Conservation (phyloP, 2,888 invertebrate species). For the Euplagia quadripunctaria region DNA sequence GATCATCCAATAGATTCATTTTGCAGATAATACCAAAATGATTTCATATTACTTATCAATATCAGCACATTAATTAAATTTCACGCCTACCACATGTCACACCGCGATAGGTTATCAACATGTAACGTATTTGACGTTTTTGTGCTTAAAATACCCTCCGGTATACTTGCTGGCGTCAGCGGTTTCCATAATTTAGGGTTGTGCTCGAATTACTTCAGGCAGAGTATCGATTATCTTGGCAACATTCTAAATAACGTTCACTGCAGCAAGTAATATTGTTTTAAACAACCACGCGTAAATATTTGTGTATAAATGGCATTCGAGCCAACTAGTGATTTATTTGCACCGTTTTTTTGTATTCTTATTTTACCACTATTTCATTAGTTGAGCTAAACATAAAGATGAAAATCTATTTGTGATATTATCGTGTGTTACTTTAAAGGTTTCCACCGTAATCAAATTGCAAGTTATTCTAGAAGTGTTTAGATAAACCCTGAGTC, state of each 20-base stretch:
- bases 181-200: neutral
- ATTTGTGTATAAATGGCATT: no score
- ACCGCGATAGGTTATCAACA: conserved; percentile 7
- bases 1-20: neutral
- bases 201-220: neutral
- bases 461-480: no score
- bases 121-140: conserved; percentile 20
- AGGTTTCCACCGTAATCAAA: no score
- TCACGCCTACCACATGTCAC: conserved; percentile 19
- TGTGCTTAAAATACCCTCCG: conserved; percentile 12
- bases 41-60: conserved; percentile 15
- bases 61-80: conserved; percentile 21
- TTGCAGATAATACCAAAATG: neutral
- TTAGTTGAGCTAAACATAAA: no score
- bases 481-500: no score
- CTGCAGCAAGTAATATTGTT: no score
- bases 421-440: no score
- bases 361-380: no score
- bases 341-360: no score
- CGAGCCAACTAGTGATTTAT: no score
- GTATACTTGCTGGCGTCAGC: neutral
- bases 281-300: no score
- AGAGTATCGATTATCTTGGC: neutral
- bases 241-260: neutral
- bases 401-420: no score